Evolutionary conservation across 2,888 invertebrate genomes (phyloP).

Genomic region (Ommatoiulus sabulosus): DNA sequence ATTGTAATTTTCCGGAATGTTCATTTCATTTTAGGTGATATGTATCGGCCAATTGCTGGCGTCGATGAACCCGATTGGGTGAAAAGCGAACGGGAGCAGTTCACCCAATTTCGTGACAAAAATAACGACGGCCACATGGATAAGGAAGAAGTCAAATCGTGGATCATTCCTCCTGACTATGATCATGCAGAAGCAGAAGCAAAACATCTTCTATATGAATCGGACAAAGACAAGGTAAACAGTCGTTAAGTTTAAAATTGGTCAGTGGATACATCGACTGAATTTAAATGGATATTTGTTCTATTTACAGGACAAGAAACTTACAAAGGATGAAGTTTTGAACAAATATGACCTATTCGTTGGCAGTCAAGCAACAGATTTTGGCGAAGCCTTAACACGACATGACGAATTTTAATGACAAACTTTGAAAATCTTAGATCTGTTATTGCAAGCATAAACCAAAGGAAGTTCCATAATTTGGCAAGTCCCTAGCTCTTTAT

Average conservation of each 20-base stretch:
- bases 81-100: constrained; percentile 91
- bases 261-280: background rate
- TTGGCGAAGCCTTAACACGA: constrained; percentile 92
- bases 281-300: background rate
- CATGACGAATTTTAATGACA: constrained; percentile 91
- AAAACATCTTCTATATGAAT: constrained; percentile 93
- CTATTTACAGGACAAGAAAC: constrained; percentile 77
- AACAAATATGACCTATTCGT: constrained; percentile 98
- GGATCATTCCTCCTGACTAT: constrained; percentile 96
- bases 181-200: constrained; percentile 98
- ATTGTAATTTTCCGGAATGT: background rate
- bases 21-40: constrained; percentile 74
- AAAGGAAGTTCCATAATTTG: background rate
- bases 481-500: constrained; percentile 9
- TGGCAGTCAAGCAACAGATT: constrained; percentile 98
- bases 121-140: constrained; percentile 89
- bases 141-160: constrained; percentile 83
- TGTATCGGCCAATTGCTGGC: constrained; percentile 82
- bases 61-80: constrained; percentile 96
- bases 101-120: constrained; percentile 82
- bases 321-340: constrained; percentile 90
- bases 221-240: constrained; percentile 82
- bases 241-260: constrained; percentile 20
- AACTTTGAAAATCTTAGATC: background rate
- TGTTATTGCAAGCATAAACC: constrained; percentile 33